Evolutionary conservation across 2,888 invertebrate species (phyloP), one percentile per base, ranked within the genome.

Genomic region (Busseola fusca): DNA sequence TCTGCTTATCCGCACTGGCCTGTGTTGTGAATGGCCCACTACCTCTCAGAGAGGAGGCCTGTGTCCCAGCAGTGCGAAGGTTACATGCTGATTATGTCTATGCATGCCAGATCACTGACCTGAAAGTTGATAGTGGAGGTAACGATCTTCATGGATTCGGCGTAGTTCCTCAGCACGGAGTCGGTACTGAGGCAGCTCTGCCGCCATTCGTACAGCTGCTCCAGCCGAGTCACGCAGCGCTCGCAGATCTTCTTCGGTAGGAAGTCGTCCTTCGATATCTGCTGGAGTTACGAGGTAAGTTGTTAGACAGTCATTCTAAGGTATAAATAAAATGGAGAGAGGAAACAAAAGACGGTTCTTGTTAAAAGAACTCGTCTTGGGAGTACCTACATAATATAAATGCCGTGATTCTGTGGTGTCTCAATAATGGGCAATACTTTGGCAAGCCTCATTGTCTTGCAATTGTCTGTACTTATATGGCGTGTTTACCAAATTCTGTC

Each of bases 241-340:
- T 97, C 97, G 90, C 97, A 97, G 88, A 97, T 97, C 93, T 97
- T 97, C 94, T 97, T 97, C 68, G 97, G 97, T 84, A 97, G 92
- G 87, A 96, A 96, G 92, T 97, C 97, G 90, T 97, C 97, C 91
- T 97, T 97, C 87, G 97, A 96, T 91, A 97, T 96, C 97, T 97
- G 95, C 94, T 95, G 93, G 86, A 91, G 84, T 71, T 80, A 82
- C 50, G 45, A 67, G 62, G 64, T 0, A 74, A 74, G 74, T 78
- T 82, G 74, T 78, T 82, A 80, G 80, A 71, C 64, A 63, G 81
- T 69, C 27, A 54, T 34, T 56, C 37, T 34, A 21, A 21, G 12
- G 27, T 64, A 12, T 27, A 16, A 16, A 12, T 27, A 16, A 16
- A 30, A 21, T 18, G 9, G 14, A 37, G 0, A 37, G 16, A 18